Base-by-base conservation (phyloP, 2,113 vertebrate genomes). In the Erinaceus europaeus region DNA sequence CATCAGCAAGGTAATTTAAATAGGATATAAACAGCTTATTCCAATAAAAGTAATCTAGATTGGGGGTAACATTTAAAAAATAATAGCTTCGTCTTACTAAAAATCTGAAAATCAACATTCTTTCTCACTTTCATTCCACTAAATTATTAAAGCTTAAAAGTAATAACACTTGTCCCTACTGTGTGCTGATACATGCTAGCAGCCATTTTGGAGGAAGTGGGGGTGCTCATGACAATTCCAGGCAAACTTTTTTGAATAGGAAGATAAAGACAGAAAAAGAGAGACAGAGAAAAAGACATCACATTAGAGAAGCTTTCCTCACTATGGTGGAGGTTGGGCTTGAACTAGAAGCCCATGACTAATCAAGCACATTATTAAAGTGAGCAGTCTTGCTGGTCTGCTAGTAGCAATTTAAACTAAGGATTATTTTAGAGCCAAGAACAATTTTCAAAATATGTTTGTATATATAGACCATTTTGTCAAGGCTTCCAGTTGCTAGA, bases 81-180 rank as follows among this genome's bases (percentile, higher is more conserved):
- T 14, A 61, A 27, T 36, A 53, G 27, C 29, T 12, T 82, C 25
- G 65, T 18, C 13, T 91, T 85, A 75, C 75, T 20, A 48, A 90
- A 74, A 14, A 21, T 23, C 25, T 8, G 6, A 57, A 86, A 61
- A 44, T 78, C 32, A 84, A 84, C 77, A 52, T 64, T 23, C 2
- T 46, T 2, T 85, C 40, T 55, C 4, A 20, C 48, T 65, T 32
- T 21, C 12, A 75, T 44, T 11, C 9, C 55, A n/a, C 25, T 46
- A 65, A 64, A 46, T 73, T 74, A 61, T 2, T 61, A 42, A 92
- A 72, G 5, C 40, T 59, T 84, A 40, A 84, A 89, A 82, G 67
- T 71, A 55, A 59, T 88, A 32, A 40, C 21, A 27, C 1, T 4
- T 23, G 67, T 21, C 3, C 13, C 2, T 42, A 2, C 65, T 82